Conservation (phyloP, 2,113 vertebrate genomes). For the Bubo bubo region DNA sequence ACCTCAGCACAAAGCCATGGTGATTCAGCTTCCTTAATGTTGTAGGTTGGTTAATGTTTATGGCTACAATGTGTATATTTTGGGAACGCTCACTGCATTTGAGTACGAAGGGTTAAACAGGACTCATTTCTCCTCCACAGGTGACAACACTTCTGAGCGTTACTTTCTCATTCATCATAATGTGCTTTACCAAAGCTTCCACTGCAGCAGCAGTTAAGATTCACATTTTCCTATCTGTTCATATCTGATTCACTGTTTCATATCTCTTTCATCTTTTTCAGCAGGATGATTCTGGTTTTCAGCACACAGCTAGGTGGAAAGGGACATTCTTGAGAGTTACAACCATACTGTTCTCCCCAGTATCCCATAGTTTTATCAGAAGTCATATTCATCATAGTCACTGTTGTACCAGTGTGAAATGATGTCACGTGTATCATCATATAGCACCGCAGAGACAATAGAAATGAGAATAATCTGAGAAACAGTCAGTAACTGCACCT, state of each 20-base stretch:
- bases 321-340: neutral
- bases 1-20: no score
- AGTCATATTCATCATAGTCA: neutral
- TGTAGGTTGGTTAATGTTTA: neutral
- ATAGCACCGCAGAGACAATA: neutral
- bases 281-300: neutral
- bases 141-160: neutral
- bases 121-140: neutral
- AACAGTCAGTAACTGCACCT: neutral
- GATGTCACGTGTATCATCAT: neutral
- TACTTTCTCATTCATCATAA: neutral
- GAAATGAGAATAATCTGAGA: neutral
- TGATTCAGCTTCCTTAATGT: neutral
- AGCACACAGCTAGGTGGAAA: neutral
- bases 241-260: no score
- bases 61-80: neutral
- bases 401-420: neutral
- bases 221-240: neutral
- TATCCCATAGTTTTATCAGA: neutral
- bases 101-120: neutral
- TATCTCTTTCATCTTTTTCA: neutral
- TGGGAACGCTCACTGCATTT: neutral
- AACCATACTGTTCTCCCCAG: neutral
- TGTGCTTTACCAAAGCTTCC: neutral
- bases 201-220: neutral